Evolutionary conservation across 1,140 invertebrate species (phyloP).

Genomic region (Acromyrmex echinatior): DNA sequence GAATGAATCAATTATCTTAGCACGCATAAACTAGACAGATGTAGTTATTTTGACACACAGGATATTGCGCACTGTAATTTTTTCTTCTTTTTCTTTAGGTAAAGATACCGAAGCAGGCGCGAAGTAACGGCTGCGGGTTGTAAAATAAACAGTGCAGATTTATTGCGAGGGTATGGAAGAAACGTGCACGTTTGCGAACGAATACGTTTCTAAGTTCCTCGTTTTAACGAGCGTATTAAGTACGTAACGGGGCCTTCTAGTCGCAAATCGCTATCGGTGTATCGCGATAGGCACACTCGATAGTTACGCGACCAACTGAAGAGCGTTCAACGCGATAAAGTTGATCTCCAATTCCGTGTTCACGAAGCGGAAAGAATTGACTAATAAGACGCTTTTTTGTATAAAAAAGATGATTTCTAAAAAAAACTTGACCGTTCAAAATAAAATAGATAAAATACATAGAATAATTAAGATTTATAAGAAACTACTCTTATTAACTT

Average conservation of each 20-base stretch:
- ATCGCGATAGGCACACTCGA: constrained; percentile 56
- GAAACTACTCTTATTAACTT: constrained; percentile 10
- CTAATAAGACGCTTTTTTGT: constrained; percentile 25
- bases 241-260: constrained; percentile 57
- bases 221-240: constrained; percentile 65
- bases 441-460: background rate
- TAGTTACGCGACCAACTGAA: constrained; percentile 53
- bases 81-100: background rate
- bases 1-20: constrained; percentile 31
- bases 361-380: constrained; percentile 37
- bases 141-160: constrained; percentile 61
- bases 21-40: constrained; percentile 36
- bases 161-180: constrained; percentile 47
- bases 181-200: constrained; percentile 23
- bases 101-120: constrained; percentile 36
- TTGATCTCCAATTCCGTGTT: constrained; percentile 53
- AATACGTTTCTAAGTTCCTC: constrained; percentile 60
- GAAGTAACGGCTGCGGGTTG: constrained; percentile 44
- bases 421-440: background rate
- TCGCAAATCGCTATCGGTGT: constrained; percentile 49
- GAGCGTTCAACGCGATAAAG: constrained; percentile 25
- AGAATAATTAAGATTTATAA: background rate
- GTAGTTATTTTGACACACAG: constrained; percentile 1
- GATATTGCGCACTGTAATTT: constrained; percentile 5
- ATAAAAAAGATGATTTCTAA: background rate